Evolutionary conservation across 2,888 invertebrate species (phyloP).

Genomic region (Hanleya hanleyi): DNA sequence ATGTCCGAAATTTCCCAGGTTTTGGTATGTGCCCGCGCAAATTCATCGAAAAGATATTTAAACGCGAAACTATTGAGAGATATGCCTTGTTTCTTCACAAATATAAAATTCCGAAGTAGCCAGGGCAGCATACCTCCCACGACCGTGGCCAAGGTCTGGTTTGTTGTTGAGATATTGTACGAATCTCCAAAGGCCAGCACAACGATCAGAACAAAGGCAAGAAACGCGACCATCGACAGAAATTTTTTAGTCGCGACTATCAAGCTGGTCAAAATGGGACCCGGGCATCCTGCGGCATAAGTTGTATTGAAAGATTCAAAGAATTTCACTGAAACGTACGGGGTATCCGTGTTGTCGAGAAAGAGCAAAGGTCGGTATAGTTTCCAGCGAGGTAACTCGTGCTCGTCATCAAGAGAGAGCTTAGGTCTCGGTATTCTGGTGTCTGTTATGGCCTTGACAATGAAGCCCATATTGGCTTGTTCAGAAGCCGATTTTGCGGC

Average conservation of each 20-base stretch:
- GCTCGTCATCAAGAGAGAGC: not conserved
- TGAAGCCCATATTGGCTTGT: constrained; percentile 1
- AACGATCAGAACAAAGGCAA: constrained; percentile 38
- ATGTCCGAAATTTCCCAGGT: constrained; percentile 1
- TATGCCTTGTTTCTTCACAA: not conserved
- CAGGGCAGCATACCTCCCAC: constrained; percentile 7
- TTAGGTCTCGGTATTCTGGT: not conserved
- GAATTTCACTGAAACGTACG: constrained; percentile 40
- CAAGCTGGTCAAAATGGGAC: constrained; percentile 37
- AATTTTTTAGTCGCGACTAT: constrained; percentile 31
- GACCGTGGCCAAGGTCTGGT: constrained; percentile 8
- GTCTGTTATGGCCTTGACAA: not conserved
- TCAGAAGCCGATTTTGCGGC: not conserved
- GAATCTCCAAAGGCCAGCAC: constrained; percentile 34
- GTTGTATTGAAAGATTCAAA: constrained; percentile 38
- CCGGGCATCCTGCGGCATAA: constrained; percentile 42
- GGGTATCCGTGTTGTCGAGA: constrained; percentile 35
- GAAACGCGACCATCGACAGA: constrained; percentile 36
- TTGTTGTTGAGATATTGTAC: constrained; percentile 20
- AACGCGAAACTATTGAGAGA: not conserved
- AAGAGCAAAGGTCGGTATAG: constrained; percentile 40
- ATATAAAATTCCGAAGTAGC: not conserved
- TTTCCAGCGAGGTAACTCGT: not conserved
- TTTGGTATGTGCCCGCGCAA: not conserved
- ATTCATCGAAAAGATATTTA: not conserved